phyloP scores from a whole-genome alignment of 35 echinoderm and acorn worm species.

The Amphiura filiformis region DNA sequence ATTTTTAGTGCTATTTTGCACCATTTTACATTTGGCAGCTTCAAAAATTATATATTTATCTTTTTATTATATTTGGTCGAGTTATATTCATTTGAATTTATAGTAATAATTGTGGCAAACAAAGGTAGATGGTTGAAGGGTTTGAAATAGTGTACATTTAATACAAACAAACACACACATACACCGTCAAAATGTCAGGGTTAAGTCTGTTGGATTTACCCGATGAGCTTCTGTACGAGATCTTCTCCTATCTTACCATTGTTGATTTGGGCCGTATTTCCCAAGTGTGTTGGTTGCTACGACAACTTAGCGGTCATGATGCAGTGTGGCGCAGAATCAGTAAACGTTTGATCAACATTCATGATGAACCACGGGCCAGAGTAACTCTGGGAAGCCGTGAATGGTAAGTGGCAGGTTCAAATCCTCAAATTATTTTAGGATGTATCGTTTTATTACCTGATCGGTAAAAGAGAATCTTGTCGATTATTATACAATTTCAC shows the following conservation, averaged over 20 bases:
- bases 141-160: too few species aligned
- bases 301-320: conserved; percentile 21
- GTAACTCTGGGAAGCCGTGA: neutral
- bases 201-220: neutral
- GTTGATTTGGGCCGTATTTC: conserved; percentile 12
- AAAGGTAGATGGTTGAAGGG: neutral
- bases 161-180: neutral
- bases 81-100: neutral
- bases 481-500: too few species aligned
- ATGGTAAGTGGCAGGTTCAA: neutral
- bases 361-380: neutral
- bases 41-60: neutral
- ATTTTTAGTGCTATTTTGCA: conserved; percentile 3
- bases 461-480: too few species aligned
- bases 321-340: conserved; percentile 31
- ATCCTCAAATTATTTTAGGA: too few species aligned
- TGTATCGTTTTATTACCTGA: too few species aligned
- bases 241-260: conserved; percentile 9
- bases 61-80: neutral
- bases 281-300: conserved; percentile 12
- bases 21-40: too few species aligned
- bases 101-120: neutral
- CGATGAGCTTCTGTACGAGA: conserved; percentile 20
- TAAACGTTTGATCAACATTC: conserved; percentile 25
- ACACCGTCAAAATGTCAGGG: neutral